Evolutionary conservation across 2,888 invertebrate species (phyloP).

Genomic region (Amphipyra berbera): DNA sequence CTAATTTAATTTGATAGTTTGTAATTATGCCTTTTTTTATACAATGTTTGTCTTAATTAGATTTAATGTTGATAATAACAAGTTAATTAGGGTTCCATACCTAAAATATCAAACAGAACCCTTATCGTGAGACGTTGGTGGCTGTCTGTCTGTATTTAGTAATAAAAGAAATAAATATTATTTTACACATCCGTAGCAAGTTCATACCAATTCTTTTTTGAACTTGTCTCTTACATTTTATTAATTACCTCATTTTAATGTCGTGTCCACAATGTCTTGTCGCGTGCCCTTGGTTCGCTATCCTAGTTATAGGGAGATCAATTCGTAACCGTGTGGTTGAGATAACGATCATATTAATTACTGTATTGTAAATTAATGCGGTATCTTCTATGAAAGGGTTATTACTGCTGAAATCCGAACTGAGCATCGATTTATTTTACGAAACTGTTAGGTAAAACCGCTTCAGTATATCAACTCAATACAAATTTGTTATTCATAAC

Average conservation of each 20-base stretch:
- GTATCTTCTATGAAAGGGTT: constrained; percentile 3
- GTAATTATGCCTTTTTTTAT: constrained; percentile 33
- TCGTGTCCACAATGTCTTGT: no score
- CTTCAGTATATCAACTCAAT: constrained; percentile 10
- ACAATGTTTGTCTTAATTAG: constrained; percentile 8
- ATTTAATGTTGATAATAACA: neutral
- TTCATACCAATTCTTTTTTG: no score
- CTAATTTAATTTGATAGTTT: constrained; percentile 34
- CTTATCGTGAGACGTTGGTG: no score
- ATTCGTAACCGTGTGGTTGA: constrained; percentile 2
- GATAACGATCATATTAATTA: neutral
- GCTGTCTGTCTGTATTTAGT: no score
- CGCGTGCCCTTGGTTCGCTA: no score
- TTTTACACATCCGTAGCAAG: no score
- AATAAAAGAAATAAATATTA: no score
- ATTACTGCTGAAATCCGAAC: neutral
- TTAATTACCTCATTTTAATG: no score
- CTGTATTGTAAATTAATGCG: constrained; percentile 5
- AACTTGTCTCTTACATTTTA: no score
- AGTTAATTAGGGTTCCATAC: no score
- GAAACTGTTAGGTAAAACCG: neutral
- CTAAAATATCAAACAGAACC: no score
- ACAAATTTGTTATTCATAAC: constrained; percentile 33
- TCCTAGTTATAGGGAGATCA: constrained; percentile 5
- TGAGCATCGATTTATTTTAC: constrained; percentile 12